Evolutionary conservation across 2,113 vertebrate genomes (phyloP), one percentile per base, ranked within the genome.

Genomic region (Syngnathoides biaculeatus): DNA sequence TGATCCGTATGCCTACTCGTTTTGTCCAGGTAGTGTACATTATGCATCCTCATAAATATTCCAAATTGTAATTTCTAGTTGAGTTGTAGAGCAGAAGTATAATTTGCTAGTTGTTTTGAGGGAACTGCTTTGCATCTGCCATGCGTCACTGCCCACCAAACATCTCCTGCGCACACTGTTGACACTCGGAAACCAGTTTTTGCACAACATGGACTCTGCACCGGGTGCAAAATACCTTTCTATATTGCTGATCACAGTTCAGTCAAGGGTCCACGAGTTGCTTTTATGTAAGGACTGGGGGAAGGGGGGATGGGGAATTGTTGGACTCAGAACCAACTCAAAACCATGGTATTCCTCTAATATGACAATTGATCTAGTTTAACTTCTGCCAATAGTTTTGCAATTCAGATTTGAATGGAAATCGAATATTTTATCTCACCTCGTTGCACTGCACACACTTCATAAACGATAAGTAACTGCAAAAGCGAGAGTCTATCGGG

Each of bases 191-290:
- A 77, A 43, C 30, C 8, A 15, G 2, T 43, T 63, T 76, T 91
- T 91, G 67, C 87, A 80, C 85, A 91, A 90, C 35, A 60, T 65
- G 80, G 74, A 88, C 89, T 83, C 62, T 87, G 82, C 48, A 77
- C 86, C 13, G 14, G 19, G 78, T 66, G 45, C 80, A 88, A 79
- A 65, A 64, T 74, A 40, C 70, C 13, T 15, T 66, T 69, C 79
- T 73, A 72, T 77, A 71, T 13, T n/a, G 27, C 60, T 65, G 82
- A 67, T 76, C 74, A 82, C 67, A 83, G 82, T 79, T 74, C 75
- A 81, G 27, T 66, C n/a, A 55, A 63, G 20, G 67, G 61, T 65
- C 35, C 38, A 30, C 13, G 0, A 55, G 35, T 58, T 0, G 1
- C 1, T 35, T 81, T 74, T 72, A 48, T 52, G 58, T 58, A 79